Base-by-base conservation (phyloP, 2,113 vertebrate species). In the Athene cunicularia region DNA sequence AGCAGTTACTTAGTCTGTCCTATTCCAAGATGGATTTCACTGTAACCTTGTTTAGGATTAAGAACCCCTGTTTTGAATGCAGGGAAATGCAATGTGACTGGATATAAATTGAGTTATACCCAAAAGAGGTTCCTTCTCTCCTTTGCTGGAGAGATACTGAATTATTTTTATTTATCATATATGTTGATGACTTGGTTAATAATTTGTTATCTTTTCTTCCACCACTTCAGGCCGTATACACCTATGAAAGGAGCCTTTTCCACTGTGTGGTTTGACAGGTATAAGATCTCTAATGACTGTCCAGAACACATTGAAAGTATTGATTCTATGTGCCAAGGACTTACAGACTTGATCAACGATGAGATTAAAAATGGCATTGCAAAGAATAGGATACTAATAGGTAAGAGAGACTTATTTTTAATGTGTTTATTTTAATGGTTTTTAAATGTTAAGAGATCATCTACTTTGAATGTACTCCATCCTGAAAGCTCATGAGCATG, bases 181-280 rank as follows among this genome's bases (percentile, higher is more conserved):
- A 13, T 58, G 9, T 45, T 81, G 30, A 79, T 68, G 28, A 3
- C 14, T 73, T 95, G 28, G 16, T 60, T 95, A 93, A 89, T 95
- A 1, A 59, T 60, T 49, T 87, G 49, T 72, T 58, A 66, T 96
- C 71, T 94, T 93, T 93, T 30, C 3, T 95, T 96, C 39, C 8
- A 22, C 39, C 49, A 20, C 53, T 92, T 73, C 95, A 99, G 99
- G 88, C 98, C 99, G 1, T 99, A 99, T 91, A 99, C 99, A 68
- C 99, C 99, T 8, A 97, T 99, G 98, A 97, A 97, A 83, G 99
- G 99, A 81, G 95, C 97, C 45, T 60, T 96, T 83, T 99, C 99
- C 79, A 98, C 97, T 27, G 99, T 99, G 64, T 99, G 99, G 99
- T 99, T 99, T 97, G 99, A 99, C 97, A 98, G 99, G n/a, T 89